These are phyloP conservation scores for Macaria notata DNA, from an alignment of 2,888 invertebrate species.

Conservation along the genomic window DNA sequence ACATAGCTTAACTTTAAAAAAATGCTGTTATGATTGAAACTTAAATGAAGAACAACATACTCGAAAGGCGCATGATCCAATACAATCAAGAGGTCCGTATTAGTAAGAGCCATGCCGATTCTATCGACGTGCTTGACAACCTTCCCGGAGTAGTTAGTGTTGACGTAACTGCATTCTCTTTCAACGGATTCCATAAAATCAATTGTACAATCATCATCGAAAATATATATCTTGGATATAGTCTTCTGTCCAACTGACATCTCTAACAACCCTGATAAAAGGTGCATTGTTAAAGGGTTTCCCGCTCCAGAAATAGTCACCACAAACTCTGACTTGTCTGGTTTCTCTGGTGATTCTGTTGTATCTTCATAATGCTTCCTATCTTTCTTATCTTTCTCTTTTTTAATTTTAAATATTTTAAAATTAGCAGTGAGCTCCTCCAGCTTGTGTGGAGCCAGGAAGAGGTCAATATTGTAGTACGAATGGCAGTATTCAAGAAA, in stretches of 20 bases:
- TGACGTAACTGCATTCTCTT: conserved; percentile 58
- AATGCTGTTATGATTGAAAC: too few species aligned
- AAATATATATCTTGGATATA: conserved; percentile 61
- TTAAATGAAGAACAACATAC: conserved; percentile 44
- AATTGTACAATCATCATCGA: conserved; percentile 50
- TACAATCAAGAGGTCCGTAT: conserved; percentile 77
- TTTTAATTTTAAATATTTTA: conserved; percentile 53
- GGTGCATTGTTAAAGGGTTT: conserved; percentile 54
- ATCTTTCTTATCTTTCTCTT: conserved; percentile 32
- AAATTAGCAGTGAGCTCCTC: conserved; percentile 51
- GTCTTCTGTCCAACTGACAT: conserved; percentile 42
- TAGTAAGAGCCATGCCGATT: conserved; percentile 69
- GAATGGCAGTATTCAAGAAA: conserved; percentile 84
- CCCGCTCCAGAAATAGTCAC: conserved; percentile 65
- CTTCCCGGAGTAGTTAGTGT: conserved; percentile 49
- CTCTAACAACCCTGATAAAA: conserved; percentile 63
- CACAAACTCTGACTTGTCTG: conserved; percentile 39
- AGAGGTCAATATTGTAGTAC: conserved; percentile 77
- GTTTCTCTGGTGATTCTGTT: conserved; percentile 12
- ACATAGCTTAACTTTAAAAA: too few species aligned
- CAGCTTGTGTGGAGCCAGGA: conserved; percentile 53
- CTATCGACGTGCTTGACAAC: conserved; percentile 64
- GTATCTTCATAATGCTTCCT: conserved; percentile 14
- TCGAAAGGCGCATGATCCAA: conserved; percentile 69
- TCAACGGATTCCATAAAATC: conserved; percentile 59